A percentile compares a stretch with the other conserved stretches of the same genome.
Conservation (phyloP, 2,113 vertebrate genomes). For the Eclectus roratus region DNA sequence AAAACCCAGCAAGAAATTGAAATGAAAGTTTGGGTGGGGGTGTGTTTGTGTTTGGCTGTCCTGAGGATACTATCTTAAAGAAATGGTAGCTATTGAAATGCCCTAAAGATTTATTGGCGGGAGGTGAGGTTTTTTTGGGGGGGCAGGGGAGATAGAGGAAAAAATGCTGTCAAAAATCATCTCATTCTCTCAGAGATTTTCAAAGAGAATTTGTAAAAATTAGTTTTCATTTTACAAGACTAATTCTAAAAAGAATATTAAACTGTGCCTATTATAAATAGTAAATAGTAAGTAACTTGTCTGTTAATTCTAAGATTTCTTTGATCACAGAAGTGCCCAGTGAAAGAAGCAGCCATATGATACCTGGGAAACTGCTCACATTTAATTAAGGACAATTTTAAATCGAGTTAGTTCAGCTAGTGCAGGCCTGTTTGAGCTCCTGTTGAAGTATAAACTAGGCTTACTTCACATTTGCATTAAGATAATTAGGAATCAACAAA, state of each 20-base stretch:
- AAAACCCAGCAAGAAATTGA: neutral
- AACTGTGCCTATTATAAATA: neutral
- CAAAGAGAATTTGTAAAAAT: neutral
- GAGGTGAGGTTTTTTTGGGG: neutral
- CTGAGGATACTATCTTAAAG: neutral
- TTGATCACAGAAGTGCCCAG: neutral
- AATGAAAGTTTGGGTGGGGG: neutral
- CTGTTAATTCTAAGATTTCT: neutral
- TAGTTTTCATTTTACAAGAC: neutral
- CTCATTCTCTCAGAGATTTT: neutral
- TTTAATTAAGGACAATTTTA: constrained; percentile 13
- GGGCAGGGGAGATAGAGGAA: neutral
- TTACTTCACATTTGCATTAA: neutral
- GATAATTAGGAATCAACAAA: neutral
- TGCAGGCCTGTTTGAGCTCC: neutral
- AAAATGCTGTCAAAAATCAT: neutral
- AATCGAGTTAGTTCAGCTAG: neutral
- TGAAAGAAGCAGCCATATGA: neutral
- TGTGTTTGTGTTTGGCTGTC: neutral
- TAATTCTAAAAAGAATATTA: neutral
- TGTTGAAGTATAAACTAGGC: neutral
- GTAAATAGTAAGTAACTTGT: neutral
- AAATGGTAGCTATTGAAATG: neutral
- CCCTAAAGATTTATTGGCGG: neutral
- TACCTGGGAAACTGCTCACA: neutral